Base-by-base conservation (phyloP, 2,888 invertebrate genomes). In the Xestia ashworthii region DNA sequence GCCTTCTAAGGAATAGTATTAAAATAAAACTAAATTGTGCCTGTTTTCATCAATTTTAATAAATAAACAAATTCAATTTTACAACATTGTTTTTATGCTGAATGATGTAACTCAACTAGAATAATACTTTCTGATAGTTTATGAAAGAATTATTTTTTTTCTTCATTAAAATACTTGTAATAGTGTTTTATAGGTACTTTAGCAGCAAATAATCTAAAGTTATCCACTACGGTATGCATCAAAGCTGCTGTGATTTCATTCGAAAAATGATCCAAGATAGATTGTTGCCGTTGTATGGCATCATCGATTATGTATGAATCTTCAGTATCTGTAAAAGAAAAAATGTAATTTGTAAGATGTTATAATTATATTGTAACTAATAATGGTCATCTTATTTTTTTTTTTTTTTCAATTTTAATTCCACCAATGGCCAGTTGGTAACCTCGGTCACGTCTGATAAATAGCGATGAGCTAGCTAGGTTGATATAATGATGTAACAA, bases 191-290 rank as follows among this genome's bases (percentile, higher is more conserved):
- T 93, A 72, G 96, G 95, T 67, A 96, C 92, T 79, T 86, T 92
- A 71, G 89, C 91, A 5, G 94, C 91, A 86, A 96, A 96, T 67
- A 94, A 83, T 92, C 95, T 93, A 80, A 96, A 94, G 83, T 96
- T 96, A 73, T 96, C 96, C 3, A 96, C 89, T n/a, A 96, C 87
- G 9, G 92, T 80, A 85, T 95, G 95, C 95, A 96, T 96, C 73
- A 96, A 60, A 16, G 95, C 91, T 80, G 92, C 87, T 4, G 94
- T 94, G 62, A 96, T 93, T 92, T 96, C 96, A 89, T 95, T 95
- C 50, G 95, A 89, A 50, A 96, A 89, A 76, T 95, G 93, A 46
- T 96, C 96, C 60, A 96, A 53, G 16, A 95, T 85, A 8, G 93
- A 90, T 46, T 89, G 92, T 80, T 89, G 94, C 11, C 78, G 71